Conservation (phyloP, 2,888 invertebrate genomes). For the Cetonia aurata region DNA sequence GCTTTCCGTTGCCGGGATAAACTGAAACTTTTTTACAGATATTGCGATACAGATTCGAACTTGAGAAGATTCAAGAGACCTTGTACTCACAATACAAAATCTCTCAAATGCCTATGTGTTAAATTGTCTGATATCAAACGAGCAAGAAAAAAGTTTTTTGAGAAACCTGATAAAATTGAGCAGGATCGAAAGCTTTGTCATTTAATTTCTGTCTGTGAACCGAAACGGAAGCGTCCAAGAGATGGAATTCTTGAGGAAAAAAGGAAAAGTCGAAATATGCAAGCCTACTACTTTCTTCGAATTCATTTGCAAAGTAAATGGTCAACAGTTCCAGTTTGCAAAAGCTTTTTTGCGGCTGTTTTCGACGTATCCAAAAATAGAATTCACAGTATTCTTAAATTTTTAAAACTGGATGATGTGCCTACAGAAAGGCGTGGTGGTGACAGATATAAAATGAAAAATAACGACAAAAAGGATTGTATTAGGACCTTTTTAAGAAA, state of each 20-base stretch:
- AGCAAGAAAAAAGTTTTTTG: constrained; percentile 31
- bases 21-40: constrained; percentile 21
- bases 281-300: constrained; percentile 36
- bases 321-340: too few species aligned
- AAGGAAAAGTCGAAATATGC: constrained; percentile 7
- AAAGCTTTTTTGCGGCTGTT: too few species aligned
- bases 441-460: constrained; percentile 17
- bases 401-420: too few species aligned
- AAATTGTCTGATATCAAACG: constrained; percentile 14
- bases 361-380: too few species aligned
- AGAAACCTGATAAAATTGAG: constrained; percentile 23
- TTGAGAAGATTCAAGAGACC: constrained; percentile 32
- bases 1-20: too few species aligned
- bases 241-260: constrained; percentile 1
- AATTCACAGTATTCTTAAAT: too few species aligned
- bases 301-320: too few species aligned
- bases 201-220: constrained; percentile 32
- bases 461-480: constrained; percentile 15
- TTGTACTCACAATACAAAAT: constrained; percentile 34
- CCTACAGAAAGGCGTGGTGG: background rate
- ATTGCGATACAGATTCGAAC: constrained; percentile 32
- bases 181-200: constrained; percentile 39
- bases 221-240: constrained; percentile 28
- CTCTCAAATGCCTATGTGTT: constrained; percentile 24
- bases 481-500: constrained; percentile 30